phyloP scores from a whole-genome alignment of 2,888 invertebrate genomes.

The Gastrophysa polygoni region DNA sequence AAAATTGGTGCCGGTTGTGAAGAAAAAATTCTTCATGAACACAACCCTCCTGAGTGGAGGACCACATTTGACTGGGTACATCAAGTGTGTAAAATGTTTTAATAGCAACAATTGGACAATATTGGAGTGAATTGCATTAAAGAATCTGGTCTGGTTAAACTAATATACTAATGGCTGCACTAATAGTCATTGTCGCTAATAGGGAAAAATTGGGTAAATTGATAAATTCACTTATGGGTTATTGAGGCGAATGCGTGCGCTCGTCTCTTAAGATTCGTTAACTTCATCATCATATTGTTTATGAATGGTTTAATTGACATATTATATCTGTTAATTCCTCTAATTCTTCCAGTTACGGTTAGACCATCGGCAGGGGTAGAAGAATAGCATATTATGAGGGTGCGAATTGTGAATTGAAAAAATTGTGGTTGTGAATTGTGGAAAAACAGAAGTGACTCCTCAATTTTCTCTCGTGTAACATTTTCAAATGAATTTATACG shows the following conservation, averaged over 20 bases:
- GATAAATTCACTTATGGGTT: slow-evolving; percentile 59
- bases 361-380: slow-evolving; percentile 39
- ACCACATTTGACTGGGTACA: slow-evolving; percentile 55
- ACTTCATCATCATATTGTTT: slow-evolving; percentile 47
- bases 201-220: slow-evolving; percentile 62
- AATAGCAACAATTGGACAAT: slow-evolving; percentile 61
- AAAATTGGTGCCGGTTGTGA: not conserved
- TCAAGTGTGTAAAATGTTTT: slow-evolving; percentile 58
- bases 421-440: too few relatives aligned
- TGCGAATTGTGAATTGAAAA: not conserved
- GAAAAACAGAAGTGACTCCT: not conserved
- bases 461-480: too few relatives aligned
- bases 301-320: slow-evolving; percentile 50
- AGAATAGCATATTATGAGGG: slow-evolving; percentile 28
- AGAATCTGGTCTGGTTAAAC: slow-evolving; percentile 60
- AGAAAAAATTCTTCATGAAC: slow-evolving; percentile 14
- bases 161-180: slow-evolving; percentile 60
- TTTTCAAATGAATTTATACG: too few relatives aligned
- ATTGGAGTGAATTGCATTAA: slow-evolving; percentile 61
- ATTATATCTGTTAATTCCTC: slow-evolving; percentile 47
- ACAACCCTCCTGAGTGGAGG: slow-evolving; percentile 54
- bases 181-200: slow-evolving; percentile 61
- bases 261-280: slow-evolving; percentile 44
- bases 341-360: slow-evolving; percentile 44
- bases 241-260: slow-evolving; percentile 53